Base-by-base conservation (phyloP, 2,888 invertebrate species). In the Scelioninae gen. 1 region DNA sequence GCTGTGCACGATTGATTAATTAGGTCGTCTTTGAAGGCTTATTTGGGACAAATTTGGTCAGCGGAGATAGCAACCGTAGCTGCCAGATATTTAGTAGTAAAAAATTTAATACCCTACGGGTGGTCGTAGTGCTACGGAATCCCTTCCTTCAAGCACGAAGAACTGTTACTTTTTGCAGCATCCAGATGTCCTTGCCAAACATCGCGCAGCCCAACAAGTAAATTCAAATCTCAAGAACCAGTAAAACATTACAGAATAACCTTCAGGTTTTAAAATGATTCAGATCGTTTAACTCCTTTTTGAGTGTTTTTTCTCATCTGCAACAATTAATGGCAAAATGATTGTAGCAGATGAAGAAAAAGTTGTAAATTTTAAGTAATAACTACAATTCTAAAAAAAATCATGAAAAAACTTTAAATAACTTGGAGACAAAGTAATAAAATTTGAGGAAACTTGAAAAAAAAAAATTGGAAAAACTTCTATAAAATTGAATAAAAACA, bases 41-140 rank as follows among this genome's bases (percentile, higher is more conserved):
- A 84, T 84, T 86, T 82, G 80, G 74, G 82, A 85, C 83, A 84
- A 86, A 88, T 88, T 88, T 87, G 86, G 87, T 89, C 87, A 85
- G 38, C 72, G 86, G 71, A 56, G 72, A 71, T 66, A 62, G 23
- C 58, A n/a, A 34, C 45, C 13, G 32, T 8, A 53, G 31, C 32
- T 31, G 13, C 31, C 43, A 38, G 15, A 32, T 13, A 8, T 47
- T 47, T 45, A 6, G 49, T n/a, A 10, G 7, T 34, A 65, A 65
- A 65, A 65, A 31, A 49, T 63, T n/a, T n/a, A 29, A 62, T 45
- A 43, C 62, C n/a, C 9, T 13, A 5, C 16, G 16, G 49, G 16
- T 16, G 16, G 16, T 49, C 10, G n/a, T 2, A 0, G 15, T 15
- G 11, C 6, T 8, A 15, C 1, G 7, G 15, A 10, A 38, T 0